Base-by-base conservation (phyloP, 2,888 invertebrate species). In the Nymphalis urticae region DNA sequence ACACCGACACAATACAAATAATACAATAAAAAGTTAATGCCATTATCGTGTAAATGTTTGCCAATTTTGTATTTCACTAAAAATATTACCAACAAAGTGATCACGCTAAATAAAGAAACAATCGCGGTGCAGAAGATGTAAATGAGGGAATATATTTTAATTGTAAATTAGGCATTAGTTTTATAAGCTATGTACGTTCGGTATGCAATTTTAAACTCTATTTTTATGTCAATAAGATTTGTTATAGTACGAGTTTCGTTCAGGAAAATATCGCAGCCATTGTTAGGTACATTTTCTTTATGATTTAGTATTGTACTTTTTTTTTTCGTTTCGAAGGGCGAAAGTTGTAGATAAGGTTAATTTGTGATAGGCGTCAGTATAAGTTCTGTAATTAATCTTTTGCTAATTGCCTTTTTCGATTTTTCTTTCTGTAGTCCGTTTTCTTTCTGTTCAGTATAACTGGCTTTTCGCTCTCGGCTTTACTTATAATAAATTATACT, bases 111-210 rank as follows among this genome's bases (percentile, higher is more conserved):
- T 61, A 66, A 71, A 69, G 63, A 66, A 71, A 71, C 51, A 65
- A 56, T 54, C 48, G 59, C 19, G 56, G 61, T 48, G 51, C 21
- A 48, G 36, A 21, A 24, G 19, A 72, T 72, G 70, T 60, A 70
- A 70, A 72, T 70, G 65, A 68, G 36, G 42, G 36, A 59, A 59
- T 48, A 56, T 6, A 72, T 72, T 68, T 70, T 70, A 72, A 70
- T 70, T 71, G 66, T 66, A 71, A 68, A 70, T 70, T 63, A 72
- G 67, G 27, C 48, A 59, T 63, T 21, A 66, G 51, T 67, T 13
- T 71, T 70, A 51, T 42, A 21, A 36, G 50, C 65, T 62, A 7
- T 36, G n/a, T 13, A 4, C 13, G 16, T 27, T 6, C 66, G 21
- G 56, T 21, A 1, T 69, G 68, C 62, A 50, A 67, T 65, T 67